Percentiles rank a stretch among this genome's conserved stretches.
Evolutionary conservation across 2,797 vertebrate genomes (phyloP).

Genomic region (Prunella strophiata): DNA sequence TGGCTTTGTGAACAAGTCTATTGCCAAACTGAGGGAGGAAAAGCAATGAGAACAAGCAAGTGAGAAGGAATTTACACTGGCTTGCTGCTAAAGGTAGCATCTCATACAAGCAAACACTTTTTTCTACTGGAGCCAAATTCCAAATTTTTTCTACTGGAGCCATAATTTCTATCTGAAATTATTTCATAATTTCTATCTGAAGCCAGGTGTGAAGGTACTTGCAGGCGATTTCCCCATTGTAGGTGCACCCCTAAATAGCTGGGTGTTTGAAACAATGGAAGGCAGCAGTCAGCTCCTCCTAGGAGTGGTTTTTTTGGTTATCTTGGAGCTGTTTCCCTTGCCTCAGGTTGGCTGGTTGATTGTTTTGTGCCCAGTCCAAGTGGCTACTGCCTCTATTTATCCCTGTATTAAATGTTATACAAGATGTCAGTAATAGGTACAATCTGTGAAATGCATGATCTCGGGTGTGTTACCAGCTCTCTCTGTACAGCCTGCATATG

Average conservation of each 20-base stretch:
- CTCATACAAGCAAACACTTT: neutral
- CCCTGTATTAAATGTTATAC: neutral
- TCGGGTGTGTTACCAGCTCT: neutral
- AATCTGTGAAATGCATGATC: constrained; percentile 23
- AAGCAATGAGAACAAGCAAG: neutral
- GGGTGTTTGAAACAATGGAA: neutral
- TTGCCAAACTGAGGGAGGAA: neutral
- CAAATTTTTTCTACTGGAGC: neutral
- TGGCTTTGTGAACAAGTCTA: constrained; percentile 7
- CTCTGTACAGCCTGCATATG: neutral
- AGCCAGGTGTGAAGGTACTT: neutral
- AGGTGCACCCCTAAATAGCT: neutral
- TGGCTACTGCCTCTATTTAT: neutral
- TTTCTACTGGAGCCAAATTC: neutral
- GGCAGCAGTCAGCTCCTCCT: neutral
- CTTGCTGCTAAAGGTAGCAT: neutral
- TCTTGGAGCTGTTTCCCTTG: neutral
- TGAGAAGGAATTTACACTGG: neutral
- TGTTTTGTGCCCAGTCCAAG: neutral
- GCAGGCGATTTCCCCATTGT: neutral
- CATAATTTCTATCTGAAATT: neutral
- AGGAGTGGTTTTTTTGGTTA: neutral
- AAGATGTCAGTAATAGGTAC: neutral
- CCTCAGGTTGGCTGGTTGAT: neutral
- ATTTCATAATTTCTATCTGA: neutral